Base-by-base conservation (phyloP, 2,888 invertebrate species). In the Mesorhabditis spiculigera region DNA sequence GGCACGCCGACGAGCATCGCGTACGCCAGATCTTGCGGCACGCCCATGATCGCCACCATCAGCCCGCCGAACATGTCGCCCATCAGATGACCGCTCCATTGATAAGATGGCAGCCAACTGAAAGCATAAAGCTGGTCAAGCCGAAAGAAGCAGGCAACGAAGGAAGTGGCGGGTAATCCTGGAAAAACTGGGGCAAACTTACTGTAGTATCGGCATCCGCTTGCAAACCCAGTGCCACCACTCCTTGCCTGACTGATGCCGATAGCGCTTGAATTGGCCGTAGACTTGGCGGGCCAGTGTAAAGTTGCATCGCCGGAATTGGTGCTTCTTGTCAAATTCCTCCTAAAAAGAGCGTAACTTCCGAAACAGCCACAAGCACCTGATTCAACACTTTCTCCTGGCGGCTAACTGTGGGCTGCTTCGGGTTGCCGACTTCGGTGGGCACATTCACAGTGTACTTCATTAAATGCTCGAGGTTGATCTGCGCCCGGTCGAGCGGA, bases 1-100 rank as follows among this genome's bases (percentile, higher is more conserved):
- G 87, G 86, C 8, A 89, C 81, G 4, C 86, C 86, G 6, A 88
- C 88, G 75, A 89, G 81, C 79, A 88, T 85, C 44, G 88, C 89
- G 43, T 82, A 82, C 6, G 82, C 82, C 4, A 82, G 75, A 65
- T 76, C 76, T 69, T 82, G 82, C 5, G 82, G 82, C 0, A 82
- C 78, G 71, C 76, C 74, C 77, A 82, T 79, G 42, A 82, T 74
- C 1, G 78, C 73, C 4, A 79, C 70, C 78, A 81, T 78, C 28
- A 80, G 43, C 42, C 81, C 82, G 6, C 80, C 80, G 41, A 81
- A 64, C 43, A 79, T 45, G 68, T 82, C 82, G 6, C 72, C 42
- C 10, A 78, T 28, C 4, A 79, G 45, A 69, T 74, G 71, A 5
- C 71, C 66, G 67, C 66, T 73, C 79, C 78, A 80, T 13, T 67